Percentiles rank a stretch among this genome's conserved stretches.
phyloP scores from a whole-genome alignment of 2,888 invertebrate species.

The Adineta ricciae region DNA sequence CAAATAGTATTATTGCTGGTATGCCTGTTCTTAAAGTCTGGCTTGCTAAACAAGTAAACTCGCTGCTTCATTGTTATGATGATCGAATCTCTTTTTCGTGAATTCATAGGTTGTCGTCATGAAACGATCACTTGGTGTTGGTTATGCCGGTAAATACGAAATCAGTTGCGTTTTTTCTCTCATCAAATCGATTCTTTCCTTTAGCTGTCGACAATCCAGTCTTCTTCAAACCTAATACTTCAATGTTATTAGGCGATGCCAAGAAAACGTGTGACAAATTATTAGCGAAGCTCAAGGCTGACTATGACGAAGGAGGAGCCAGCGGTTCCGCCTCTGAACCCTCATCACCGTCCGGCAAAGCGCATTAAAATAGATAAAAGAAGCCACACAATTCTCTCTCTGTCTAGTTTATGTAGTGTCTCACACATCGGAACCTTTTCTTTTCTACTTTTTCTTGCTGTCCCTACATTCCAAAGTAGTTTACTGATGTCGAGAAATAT shows the following conservation, averaged over 20 bases:
- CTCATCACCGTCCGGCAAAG: background rate
- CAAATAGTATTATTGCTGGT: constrained; percentile 78
- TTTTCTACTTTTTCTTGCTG: background rate
- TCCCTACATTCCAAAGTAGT: background rate
- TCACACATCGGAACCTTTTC: background rate
- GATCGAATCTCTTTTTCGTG: too few relatives aligned
- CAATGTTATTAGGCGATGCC: constrained; percentile 75
- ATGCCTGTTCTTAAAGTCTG: constrained; percentile 83
- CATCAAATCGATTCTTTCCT: background rate
- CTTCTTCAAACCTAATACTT: constrained; percentile 76
- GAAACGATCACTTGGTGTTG: constrained; percentile 75
- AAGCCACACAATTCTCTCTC: background rate
- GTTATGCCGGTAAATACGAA: constrained; percentile 59
- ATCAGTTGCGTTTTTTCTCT: background rate
- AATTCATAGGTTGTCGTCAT: constrained; percentile 66
- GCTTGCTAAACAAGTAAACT: constrained; percentile 67
- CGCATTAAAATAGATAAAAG: background rate
- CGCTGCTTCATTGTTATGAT: background rate
- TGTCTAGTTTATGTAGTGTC: background rate
- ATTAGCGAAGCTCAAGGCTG: constrained; percentile 53
- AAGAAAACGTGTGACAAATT: constrained; percentile 79
- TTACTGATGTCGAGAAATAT: background rate
- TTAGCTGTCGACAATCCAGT: constrained; percentile 77
- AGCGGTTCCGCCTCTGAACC: background rate
- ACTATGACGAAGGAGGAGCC: constrained; percentile 7